Percentiles rank a stretch among this genome's conserved stretches.
These are phyloP conservation scores for Eulemur mongoz DNA, from an alignment of 2,797 vertebrate genomes.

Conservation along the genomic window DNA sequence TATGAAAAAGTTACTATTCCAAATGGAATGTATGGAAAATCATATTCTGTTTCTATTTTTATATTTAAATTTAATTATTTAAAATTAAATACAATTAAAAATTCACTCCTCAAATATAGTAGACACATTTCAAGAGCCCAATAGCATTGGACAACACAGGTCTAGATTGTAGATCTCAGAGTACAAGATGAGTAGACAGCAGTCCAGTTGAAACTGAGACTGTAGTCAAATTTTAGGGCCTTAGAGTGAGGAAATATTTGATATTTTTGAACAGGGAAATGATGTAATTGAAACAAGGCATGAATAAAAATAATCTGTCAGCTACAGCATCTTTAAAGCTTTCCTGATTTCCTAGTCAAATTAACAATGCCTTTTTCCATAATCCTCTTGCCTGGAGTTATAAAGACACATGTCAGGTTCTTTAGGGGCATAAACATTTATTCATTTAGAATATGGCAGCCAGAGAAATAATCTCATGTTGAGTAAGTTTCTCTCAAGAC, in stretches of 20 bases:
- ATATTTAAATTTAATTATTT: neutral
- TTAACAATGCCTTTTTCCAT: neutral
- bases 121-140: neutral
- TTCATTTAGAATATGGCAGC: neutral
- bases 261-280: neutral
- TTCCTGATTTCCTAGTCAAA: neutral
- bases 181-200: neutral
- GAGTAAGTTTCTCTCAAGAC: neutral
- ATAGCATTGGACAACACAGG: neutral
- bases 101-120: neutral
- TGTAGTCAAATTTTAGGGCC: neutral
- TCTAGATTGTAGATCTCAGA: neutral
- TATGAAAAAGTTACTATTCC: neutral
- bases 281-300: neutral
- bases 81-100: neutral
- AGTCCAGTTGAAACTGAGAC: neutral
- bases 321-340: neutral
- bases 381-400: neutral
- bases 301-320: slow-evolving; percentile 2
- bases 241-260: neutral
- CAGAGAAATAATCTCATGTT: neutral
- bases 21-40: neutral
- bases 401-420: neutral
- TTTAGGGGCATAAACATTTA: neutral
- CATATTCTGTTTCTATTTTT: neutral